These are phyloP conservation scores for Dendrocincla tyrannina DNA, from an alignment of 2,797 vertebrate species.

Conservation along the genomic window DNA sequence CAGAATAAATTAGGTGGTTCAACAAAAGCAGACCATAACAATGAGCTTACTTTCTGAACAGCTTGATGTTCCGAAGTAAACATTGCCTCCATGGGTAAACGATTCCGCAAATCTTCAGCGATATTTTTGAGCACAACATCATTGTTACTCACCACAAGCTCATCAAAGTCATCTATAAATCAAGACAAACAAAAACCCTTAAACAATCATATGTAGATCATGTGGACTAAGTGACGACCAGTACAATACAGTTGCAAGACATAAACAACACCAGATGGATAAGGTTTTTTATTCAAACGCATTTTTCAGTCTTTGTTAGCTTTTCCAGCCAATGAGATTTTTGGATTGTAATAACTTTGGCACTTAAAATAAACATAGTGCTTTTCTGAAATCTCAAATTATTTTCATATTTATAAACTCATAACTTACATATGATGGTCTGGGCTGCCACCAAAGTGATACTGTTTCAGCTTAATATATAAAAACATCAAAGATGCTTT, in stretches of 20 bases:
- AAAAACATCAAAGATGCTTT: constrained; percentile 71
- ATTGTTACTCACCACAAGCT: constrained; percentile 71
- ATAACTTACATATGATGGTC: constrained; percentile 47
- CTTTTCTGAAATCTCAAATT: constrained; percentile 50
- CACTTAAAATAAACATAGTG: constrained; percentile 45
- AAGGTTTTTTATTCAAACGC: neutral
- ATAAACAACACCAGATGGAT: constrained; percentile 51
- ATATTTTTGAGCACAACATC: constrained; percentile 80
- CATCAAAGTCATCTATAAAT: constrained; percentile 77
- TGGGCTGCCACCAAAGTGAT: constrained; percentile 28
- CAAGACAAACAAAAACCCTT: constrained; percentile 2
- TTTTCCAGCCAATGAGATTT: constrained; percentile 37
- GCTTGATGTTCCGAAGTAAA: constrained; percentile 80
- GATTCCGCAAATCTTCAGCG: constrained; percentile 83
- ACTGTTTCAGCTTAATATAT: constrained; percentile 57
- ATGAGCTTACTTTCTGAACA: constrained; percentile 78
- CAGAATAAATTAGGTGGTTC: neutral
- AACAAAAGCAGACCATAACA: neutral
- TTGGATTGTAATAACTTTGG: constrained; percentile 31
- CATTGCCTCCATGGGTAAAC: constrained; percentile 83
- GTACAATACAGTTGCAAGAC: constrained; percentile 1
- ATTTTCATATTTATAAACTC: constrained; percentile 60
- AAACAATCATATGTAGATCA: constrained; percentile 15
- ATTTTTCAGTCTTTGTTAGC: constrained; percentile 38
- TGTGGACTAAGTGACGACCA: constrained; percentile 15